Conservation (phyloP, 2,888 invertebrate genomes). For the Callyntrura sp. region DNA sequence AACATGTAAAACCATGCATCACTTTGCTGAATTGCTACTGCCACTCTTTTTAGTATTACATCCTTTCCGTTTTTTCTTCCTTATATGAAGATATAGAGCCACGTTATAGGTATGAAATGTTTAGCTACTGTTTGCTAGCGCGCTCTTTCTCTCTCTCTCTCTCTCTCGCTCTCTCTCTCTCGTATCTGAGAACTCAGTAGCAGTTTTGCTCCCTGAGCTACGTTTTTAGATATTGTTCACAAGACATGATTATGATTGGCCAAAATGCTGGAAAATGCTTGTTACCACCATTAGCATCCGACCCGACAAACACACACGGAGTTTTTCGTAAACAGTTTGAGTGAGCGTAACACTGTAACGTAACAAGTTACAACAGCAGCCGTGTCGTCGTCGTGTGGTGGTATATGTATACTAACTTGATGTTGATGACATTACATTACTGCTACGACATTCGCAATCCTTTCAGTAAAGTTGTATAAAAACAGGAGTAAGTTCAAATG, state of each 20-base stretch:
- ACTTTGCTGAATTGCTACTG: slow-evolving; percentile 70
- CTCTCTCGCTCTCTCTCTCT: slow-evolving; percentile 37
- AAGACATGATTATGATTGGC: slow-evolving; percentile 84
- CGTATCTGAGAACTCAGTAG: slow-evolving; percentile 20
- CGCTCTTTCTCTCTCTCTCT: slow-evolving; percentile 44
- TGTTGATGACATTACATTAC: slow-evolving; percentile 62
- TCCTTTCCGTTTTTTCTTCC: not conserved
- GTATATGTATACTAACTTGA: slow-evolving; percentile 54
- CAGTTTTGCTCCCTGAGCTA: slow-evolving; percentile 76
- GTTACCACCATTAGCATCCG: slow-evolving; percentile 84
- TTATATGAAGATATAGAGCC: not conserved
- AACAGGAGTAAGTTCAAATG: slow-evolving; percentile 47
- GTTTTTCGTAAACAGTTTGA: slow-evolving; percentile 64
- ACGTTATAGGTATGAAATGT: slow-evolving; percentile 44
- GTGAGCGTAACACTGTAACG: slow-evolving; percentile 60
- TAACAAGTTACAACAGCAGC: slow-evolving; percentile 25
- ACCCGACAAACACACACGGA: slow-evolving; percentile 81
- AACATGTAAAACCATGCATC: slow-evolving; percentile 63
- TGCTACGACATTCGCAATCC: slow-evolving; percentile 55
- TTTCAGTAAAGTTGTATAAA: slow-evolving; percentile 46
- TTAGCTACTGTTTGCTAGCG: slow-evolving; percentile 76
- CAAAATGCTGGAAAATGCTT: slow-evolving; percentile 83
- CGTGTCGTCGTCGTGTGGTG: slow-evolving; percentile 22
- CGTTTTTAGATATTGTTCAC: slow-evolving; percentile 82
- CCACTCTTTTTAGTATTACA: slow-evolving; percentile 21